Conservation (phyloP, 2,888 invertebrate genomes). For the Rotaria sp. region DNA sequence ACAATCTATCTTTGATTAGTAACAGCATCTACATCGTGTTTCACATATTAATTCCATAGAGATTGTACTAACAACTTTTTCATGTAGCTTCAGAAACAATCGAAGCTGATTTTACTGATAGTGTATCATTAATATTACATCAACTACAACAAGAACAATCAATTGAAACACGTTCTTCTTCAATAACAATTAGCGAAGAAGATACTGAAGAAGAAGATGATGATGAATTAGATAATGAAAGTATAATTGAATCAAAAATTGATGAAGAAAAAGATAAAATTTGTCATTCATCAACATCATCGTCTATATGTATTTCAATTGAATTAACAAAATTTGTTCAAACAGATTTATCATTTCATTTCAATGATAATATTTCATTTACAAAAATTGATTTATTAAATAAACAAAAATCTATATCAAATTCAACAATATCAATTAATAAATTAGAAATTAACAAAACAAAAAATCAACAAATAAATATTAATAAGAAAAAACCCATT, state of each 20-base stretch:
- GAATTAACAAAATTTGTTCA: background rate
- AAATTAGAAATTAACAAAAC: background rate
- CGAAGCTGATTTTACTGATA: background rate
- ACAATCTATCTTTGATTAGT: too few relatives aligned
- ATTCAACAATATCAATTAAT: background rate
- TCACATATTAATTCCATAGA: too few relatives aligned
- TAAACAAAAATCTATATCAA: too few relatives aligned
- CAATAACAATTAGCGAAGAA: background rate
- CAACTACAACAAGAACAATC: background rate
- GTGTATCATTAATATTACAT: slow-evolving; percentile 5
- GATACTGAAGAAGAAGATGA: background rate
- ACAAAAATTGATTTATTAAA: background rate
- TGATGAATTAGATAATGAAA: background rate
- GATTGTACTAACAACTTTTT: too few relatives aligned
- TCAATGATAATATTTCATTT: slow-evolving; percentile 1
- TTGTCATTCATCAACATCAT: background rate
- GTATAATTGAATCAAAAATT: background rate
- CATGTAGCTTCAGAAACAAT: background rate
- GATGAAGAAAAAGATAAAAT: background rate
- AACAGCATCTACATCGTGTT: too few relatives aligned
- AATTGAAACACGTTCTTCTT: background rate
- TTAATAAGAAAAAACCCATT: background rate
- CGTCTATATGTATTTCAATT: background rate
- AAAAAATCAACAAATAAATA: background rate
- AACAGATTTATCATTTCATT: background rate